These are phyloP conservation scores for Lampropteryx suffumata DNA, from an alignment of 2,888 invertebrate species.

Conservation along the genomic window DNA sequence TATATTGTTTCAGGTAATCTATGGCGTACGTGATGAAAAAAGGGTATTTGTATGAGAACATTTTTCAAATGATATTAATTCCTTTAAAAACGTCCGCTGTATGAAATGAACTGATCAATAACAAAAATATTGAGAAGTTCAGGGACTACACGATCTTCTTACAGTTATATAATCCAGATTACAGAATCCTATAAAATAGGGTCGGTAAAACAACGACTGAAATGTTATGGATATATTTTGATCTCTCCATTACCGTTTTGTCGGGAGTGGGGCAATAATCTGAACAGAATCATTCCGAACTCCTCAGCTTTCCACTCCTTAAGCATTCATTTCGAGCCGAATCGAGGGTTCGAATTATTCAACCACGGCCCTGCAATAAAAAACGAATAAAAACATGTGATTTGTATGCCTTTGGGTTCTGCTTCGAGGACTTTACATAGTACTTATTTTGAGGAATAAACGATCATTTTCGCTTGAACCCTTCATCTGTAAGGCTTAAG, in stretches of 20 bases:
- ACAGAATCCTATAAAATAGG: background rate
- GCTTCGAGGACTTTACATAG: conserved; percentile 1
- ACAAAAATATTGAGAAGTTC: too few relatives aligned
- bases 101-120: too few relatives aligned
- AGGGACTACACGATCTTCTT: too few relatives aligned
- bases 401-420: conserved; percentile 16
- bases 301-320: conserved; percentile 8
- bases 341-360: conserved; percentile 17
- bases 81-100: too few relatives aligned
- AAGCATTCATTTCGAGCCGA: conserved; percentile 12
- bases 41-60: too few relatives aligned
- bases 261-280: conserved; percentile 5
- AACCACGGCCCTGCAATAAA: conserved; percentile 21
- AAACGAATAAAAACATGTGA: conserved; percentile 24
- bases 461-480: conserved; percentile 13
- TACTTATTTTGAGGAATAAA: conserved; percentile 11
- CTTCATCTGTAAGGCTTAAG: background rate
- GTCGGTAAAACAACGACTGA: background rate
- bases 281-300: conserved; percentile 7
- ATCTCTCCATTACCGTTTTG: conserved; percentile 3
- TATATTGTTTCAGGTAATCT: too few relatives aligned
- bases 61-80: too few relatives aligned
- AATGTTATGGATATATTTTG: conserved; percentile 6
- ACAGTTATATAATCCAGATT: too few relatives aligned
- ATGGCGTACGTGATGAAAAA: too few relatives aligned